Percentiles rank a stretch among this genome's conserved stretches.
Evolutionary conservation across 2,113 vertebrate species (phyloP).

Genomic region (Aptenodytes forsteri): DNA sequence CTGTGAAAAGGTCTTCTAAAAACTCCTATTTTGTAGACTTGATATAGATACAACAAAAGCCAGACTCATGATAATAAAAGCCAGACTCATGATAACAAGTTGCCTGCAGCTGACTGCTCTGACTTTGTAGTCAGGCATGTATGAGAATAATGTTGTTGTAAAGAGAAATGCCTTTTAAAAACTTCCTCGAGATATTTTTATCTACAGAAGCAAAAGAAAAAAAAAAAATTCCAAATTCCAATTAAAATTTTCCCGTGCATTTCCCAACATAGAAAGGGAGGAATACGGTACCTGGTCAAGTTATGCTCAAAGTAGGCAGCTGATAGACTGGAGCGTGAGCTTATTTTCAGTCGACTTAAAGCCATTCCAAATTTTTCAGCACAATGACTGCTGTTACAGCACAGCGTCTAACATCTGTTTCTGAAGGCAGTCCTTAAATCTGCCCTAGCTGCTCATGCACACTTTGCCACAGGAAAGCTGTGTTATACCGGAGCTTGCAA

Average conservation of each 20-base stretch:
- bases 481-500: not conserved
- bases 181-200: not conserved
- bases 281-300: conserved; percentile 41
- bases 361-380: not conserved
- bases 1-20: not conserved
- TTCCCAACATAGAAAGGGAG: not conserved
- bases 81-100: not conserved
- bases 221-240: not conserved
- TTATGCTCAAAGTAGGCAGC: not conserved
- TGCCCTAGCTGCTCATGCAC: not conserved
- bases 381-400: not conserved
- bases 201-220: not conserved
- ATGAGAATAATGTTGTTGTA: not conserved
- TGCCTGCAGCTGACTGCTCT: not conserved
- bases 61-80: not conserved
- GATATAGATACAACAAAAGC: not conserved
- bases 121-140: not conserved
- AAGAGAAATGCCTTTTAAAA: not conserved
- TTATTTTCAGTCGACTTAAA: not conserved
- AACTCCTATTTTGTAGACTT: not conserved
- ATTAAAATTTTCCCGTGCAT: not conserved
- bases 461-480: not conserved
- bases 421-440: not conserved
- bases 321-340: not conserved
- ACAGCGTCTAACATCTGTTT: not conserved